Base-by-base conservation (phyloP, 2,888 invertebrate genomes). In the Heliconius charithonia region DNA sequence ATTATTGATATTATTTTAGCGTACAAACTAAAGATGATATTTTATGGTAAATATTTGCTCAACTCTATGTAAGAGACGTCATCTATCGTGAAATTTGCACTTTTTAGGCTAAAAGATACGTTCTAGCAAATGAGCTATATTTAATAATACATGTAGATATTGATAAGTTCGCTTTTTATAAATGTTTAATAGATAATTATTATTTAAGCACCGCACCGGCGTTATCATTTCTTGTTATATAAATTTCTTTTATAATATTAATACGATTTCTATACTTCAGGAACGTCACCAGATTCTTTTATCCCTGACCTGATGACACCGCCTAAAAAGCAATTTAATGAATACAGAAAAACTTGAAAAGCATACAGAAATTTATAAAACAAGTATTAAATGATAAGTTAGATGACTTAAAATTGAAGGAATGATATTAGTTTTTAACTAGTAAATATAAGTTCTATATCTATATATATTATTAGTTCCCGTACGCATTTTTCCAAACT, bases 1-100 rank as follows among this genome's bases (percentile, higher is more conserved):
- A 74, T 27, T 63, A 74, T 73, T 73, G 32, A 41, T 77, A 77
- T 51, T 59, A 65, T 56, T 51, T 66, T 72, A 72, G 72, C 77
- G 77, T 77, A 77, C 77, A 77, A 77, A 72, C 72, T 72, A 72
- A 71, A 77, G 29, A 72, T 27, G 51, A 66, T 65, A 69, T 27
- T 41, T 51, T 56, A 41, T 66, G 32, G 63, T 73, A 72, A 37
- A 22, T 13, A 77, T 72, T 77, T 77, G 77, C 77, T 73, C 77
- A 77, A 72, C 63, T 74, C 63, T 72, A 25, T 72, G 7, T 72
- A 72, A 72, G 32, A 71, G 72, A n/a, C 59, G 32, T 74, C 63
- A 63, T 41, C 45, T 63, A 25, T 63, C 41, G 25, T 25, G 62
- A 27, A 74, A 71, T 19, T 59, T 59, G 32, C 59, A 72, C 59